Conservation (phyloP, 2,888 invertebrate genomes). For the Pteria penguin region DNA sequence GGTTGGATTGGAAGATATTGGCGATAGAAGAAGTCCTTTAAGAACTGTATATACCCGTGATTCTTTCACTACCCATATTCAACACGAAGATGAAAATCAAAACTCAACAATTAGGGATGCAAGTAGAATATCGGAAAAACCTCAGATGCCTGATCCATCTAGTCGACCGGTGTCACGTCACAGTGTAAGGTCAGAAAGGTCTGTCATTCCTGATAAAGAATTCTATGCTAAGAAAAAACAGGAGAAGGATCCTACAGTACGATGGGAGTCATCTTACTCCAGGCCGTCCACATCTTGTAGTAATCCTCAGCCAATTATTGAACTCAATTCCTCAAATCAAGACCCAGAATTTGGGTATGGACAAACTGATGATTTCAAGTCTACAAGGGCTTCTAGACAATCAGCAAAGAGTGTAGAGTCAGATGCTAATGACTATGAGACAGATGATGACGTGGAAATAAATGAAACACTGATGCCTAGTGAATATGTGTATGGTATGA, state of each 20-base stretch:
- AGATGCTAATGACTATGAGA: conserved; percentile 17
- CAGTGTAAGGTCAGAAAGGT: conserved; percentile 27
- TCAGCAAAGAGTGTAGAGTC: conserved; percentile 18
- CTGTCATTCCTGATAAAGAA: conserved; percentile 51
- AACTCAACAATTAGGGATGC: neutral
- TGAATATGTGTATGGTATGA: conserved; percentile 67
- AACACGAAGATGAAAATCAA: neutral
- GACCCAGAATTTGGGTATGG: conserved; percentile 37
- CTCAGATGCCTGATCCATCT: neutral
- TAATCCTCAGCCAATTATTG: conserved; percentile 20
- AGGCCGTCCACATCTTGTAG: conserved; percentile 48
- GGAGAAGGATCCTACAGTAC: conserved; percentile 54
- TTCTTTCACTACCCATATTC: conserved; percentile 8
- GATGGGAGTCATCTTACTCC: conserved; percentile 61
- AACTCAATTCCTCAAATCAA: conserved; percentile 37
- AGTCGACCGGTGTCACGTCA: conserved; percentile 28
- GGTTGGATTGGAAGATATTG: conserved; percentile 20
- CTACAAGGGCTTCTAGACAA: conserved; percentile 26
- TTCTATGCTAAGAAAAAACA: conserved; percentile 55
- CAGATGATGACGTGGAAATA: conserved; percentile 31
- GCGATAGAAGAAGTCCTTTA: neutral
- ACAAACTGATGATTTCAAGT: conserved; percentile 40
- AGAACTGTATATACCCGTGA: conserved; percentile 15
- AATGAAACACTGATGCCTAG: conserved; percentile 59
- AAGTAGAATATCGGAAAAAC: neutral